Conservation (phyloP, 2,888 invertebrate species). For the Spodoptera picta region DNA sequence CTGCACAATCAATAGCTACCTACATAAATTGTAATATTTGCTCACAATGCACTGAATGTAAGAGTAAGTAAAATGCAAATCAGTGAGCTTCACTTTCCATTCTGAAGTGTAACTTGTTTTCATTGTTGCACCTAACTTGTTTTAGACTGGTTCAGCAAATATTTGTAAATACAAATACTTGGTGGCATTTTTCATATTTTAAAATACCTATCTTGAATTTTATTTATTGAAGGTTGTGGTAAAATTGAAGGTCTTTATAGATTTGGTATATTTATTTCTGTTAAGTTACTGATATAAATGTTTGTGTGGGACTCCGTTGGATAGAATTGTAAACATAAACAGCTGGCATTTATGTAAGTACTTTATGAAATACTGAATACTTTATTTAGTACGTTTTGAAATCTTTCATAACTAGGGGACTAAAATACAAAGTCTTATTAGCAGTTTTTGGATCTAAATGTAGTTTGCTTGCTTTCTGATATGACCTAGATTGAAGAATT, state of each 20-base stretch:
- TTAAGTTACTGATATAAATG: too few relatives aligned
- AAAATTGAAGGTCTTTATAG: too few relatives aligned
- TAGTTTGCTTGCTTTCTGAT: too few relatives aligned
- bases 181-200: too few relatives aligned
- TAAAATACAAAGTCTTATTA: too few relatives aligned
- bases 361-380: too few relatives aligned
- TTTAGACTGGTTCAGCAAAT: slow-evolving; percentile 33
- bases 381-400: neutral
- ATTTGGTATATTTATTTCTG: too few relatives aligned
- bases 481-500: too few relatives aligned
- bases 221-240: too few relatives aligned
- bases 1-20: slow-evolving; percentile 24
- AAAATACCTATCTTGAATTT: too few relatives aligned
- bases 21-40: slow-evolving; percentile 19
- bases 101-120: slow-evolving; percentile 41
- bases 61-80: slow-evolving; percentile 34
- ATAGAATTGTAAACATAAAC: slow-evolving; percentile 7
- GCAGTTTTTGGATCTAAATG: too few relatives aligned
- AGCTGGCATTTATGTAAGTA: neutral
- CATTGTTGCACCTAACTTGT: slow-evolving; percentile 25
- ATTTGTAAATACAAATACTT: slow-evolving; percentile 7
- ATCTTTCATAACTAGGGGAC: too few relatives aligned
- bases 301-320: neutral
- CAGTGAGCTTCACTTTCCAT: slow-evolving; percentile 42
- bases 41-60: slow-evolving; percentile 33